Base-by-base conservation (phyloP, 2,797 vertebrate genomes). In the Diceros bicornis region DNA sequence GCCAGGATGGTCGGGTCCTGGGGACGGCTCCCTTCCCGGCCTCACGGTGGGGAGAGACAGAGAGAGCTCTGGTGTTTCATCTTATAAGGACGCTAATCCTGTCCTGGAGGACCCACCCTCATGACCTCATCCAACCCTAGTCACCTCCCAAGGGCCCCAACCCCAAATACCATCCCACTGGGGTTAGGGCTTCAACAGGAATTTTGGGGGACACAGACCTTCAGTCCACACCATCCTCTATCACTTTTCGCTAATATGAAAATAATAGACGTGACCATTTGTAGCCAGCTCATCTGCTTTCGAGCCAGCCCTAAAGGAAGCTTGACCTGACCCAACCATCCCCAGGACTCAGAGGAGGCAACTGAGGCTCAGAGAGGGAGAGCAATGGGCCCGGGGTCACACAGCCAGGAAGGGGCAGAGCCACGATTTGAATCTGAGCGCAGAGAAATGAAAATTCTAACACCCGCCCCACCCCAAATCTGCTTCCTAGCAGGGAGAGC, bases 401-500 rank as follows among this genome's bases (percentile, higher is more conserved):
- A 57, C 2, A 4, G 68, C 59, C 37, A 25, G 41, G 50, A 52
- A 32, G 29, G n/a, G n/a, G 11, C 59, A 21, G 75, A 14, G 23
- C 10, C n/a, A 41, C 55, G 41, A 21, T 20, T 13, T 66, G 59
- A 41, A n/a, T 44, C 75, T 8, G 32, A 74, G 69, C 12, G 18
- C 23, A 4, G 71, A 83, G 12, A 77, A 29, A 41, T 29, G 10
- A 32, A 64, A 68, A 59, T 66, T 59, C 12, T 69, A 16, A 16
- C 4, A 16, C 50, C 50, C 14, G 50, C 50, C 47, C 11, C 47
- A 47, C 47, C 47, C 47, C 47, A 47, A 47, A 47, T 47, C 47
- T 47, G 47, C 11, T 47, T 11, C 47, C 47, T 47, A 98, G 77
- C 98, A 99, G 99, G 98, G 98, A 96, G 41, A 98, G 77, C 44